phyloP scores from a whole-genome alignment of 2,113 vertebrate genomes.

The Erinaceus europaeus region DNA sequence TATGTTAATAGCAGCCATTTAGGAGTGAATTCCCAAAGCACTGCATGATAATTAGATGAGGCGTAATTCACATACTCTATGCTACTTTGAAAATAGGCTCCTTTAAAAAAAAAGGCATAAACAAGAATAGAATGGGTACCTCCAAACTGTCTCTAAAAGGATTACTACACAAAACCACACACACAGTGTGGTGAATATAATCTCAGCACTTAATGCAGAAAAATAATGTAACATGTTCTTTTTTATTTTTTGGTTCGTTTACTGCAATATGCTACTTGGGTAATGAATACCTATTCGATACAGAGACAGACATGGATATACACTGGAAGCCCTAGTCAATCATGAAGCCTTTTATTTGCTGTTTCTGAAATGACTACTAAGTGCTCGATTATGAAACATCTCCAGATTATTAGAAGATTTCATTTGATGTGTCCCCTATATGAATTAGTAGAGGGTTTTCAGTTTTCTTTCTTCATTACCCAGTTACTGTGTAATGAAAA shows the following conservation, averaged over 20 bases:
- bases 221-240: slow-evolving; percentile 69
- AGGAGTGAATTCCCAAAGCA: slow-evolving; percentile 67
- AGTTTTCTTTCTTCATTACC: slow-evolving; percentile 42
- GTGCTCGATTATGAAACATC: slow-evolving; percentile 70
- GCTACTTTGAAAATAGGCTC: slow-evolving; percentile 70
- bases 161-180: slow-evolving; percentile 64
- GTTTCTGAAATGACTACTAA: slow-evolving; percentile 73
- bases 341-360: slow-evolving; percentile 71
- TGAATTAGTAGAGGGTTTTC: slow-evolving; percentile 2
- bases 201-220: slow-evolving; percentile 57
- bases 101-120: slow-evolving; percentile 62
- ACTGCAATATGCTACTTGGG: slow-evolving; percentile 67
- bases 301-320: slow-evolving; percentile 52
- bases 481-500: slow-evolving; percentile 48
- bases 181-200: slow-evolving; percentile 63
- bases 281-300: slow-evolving; percentile 74
- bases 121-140: slow-evolving; percentile 48
- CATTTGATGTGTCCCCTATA: slow-evolving; percentile 40
- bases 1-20: slow-evolving; percentile 70
- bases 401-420: slow-evolving; percentile 62
- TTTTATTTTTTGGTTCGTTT: slow-evolving; percentile 76
- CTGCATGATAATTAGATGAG: slow-evolving; percentile 66
- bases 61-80: slow-evolving; percentile 57
- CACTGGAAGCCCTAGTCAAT: slow-evolving; percentile 57
- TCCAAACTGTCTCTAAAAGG: slow-evolving; percentile 69